Conservation (phyloP, 2,113 vertebrate genomes). For the Lethenteron reissneri region DNA sequence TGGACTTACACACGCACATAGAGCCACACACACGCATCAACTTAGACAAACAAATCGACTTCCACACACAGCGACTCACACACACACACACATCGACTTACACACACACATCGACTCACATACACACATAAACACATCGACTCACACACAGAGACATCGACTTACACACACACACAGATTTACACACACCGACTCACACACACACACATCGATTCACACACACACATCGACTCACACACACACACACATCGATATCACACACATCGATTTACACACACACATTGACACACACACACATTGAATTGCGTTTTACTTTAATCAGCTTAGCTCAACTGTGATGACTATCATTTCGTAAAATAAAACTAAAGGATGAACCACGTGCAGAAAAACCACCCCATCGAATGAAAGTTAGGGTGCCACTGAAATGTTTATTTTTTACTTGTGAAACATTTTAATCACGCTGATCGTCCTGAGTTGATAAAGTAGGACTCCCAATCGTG, state of each 20-base stretch:
- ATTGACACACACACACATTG: background rate
- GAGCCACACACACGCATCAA: background rate
- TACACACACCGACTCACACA: slow-evolving; percentile 1
- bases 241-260: background rate
- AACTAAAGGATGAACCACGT: no score
- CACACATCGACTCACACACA: background rate
- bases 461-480: no score
- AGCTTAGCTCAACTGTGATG: no score
- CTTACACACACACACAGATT: background rate
- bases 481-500: no score
- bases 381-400: no score
- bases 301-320: no score
- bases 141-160: background rate
- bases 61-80: background rate
- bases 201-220: background rate
- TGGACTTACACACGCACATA: background rate
- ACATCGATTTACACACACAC: background rate
- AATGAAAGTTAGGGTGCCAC: no score
- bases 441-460: no score
- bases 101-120: background rate
- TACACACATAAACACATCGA: background rate
- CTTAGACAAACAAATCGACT: background rate
- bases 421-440: no score
- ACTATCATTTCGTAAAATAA: no score
- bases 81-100: background rate